Conservation (phyloP, 53 echinoderm and acorn worm genomes). For the Arbacia lixula region DNA sequence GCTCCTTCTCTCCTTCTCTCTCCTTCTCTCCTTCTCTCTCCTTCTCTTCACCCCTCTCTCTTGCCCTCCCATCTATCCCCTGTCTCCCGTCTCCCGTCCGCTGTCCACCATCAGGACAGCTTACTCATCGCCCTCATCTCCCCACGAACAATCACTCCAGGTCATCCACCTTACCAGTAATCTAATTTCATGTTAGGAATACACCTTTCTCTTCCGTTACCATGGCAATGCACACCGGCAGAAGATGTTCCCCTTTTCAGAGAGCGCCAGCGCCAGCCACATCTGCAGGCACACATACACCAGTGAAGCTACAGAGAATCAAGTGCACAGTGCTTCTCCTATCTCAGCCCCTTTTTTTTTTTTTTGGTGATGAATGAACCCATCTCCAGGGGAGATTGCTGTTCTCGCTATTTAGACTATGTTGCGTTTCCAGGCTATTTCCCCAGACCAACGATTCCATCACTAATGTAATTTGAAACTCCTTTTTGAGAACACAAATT, state of each 20-base stretch:
- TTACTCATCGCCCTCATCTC: not conserved
- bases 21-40: not conserved
- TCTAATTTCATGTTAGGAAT: conserved; percentile 41
- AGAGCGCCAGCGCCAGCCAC: not conserved
- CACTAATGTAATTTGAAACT: too few species aligned
- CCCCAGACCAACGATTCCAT: too few species aligned
- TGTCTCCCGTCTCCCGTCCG: not conserved
- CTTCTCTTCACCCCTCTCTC: not conserved
- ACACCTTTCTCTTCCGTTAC: conserved; percentile 38
- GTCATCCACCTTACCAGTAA: conserved; percentile 34
- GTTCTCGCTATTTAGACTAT: too few species aligned
- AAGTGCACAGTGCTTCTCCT: too few species aligned
- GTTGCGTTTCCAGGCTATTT: too few species aligned
- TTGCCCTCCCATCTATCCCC: not conserved
- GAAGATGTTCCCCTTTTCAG: conserved; percentile 11
- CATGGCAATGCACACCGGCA: conserved; percentile 26
- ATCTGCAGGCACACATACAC: conserved; percentile 28
- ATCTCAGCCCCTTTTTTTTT: too few species aligned
- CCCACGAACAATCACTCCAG: conserved; percentile 12
- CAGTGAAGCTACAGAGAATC: too few species aligned
- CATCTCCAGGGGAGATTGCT: too few species aligned
- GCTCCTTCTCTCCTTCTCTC: not conserved
- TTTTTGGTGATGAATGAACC: too few species aligned
- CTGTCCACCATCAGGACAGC: not conserved
- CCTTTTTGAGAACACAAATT: too few species aligned